phyloP scores from a whole-genome alignment of 1,140 invertebrate species.

The Papilio polyxenes region DNA sequence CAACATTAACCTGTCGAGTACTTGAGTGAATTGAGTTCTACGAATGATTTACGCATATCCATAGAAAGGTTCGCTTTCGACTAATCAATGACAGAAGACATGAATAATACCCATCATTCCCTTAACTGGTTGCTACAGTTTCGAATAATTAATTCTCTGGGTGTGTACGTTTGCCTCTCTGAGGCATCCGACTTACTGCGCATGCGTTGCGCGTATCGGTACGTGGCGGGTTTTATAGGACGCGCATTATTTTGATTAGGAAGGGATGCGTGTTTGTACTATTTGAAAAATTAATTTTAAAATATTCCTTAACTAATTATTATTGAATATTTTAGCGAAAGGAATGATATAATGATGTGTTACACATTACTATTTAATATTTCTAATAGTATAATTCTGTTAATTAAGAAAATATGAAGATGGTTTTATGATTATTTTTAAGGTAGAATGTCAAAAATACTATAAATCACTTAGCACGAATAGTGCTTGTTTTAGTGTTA shows the following conservation, averaged over 20 bases:
- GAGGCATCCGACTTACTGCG: constrained; percentile 50
- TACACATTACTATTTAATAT: neutral
- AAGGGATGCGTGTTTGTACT: neutral
- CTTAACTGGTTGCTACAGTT: constrained; percentile 54
- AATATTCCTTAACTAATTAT: neutral
- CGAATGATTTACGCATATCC: constrained; percentile 26
- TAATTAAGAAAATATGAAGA: no score
- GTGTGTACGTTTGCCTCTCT: constrained; percentile 49
- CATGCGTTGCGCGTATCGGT: constrained; percentile 57
- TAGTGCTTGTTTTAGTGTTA: neutral
- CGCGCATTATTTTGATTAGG: constrained; percentile 33
- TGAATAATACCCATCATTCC: constrained; percentile 54
- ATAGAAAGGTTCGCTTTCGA: constrained; percentile 41
- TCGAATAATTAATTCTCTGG: constrained; percentile 68
- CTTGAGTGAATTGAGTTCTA: constrained; percentile 11
- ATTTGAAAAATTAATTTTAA: neutral
- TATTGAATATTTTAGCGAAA: neutral
- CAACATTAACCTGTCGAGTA: constrained; percentile 21
- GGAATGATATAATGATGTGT: neutral
- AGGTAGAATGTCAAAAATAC: neutral
- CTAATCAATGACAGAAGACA: constrained; percentile 56
- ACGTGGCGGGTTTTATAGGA: constrained; percentile 61
- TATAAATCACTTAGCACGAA: neutral
- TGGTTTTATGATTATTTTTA: no score
- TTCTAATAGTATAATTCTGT: neutral